Evolutionary conservation across 2,888 invertebrate genomes (phyloP).

Genomic region (Luperina testacea): DNA sequence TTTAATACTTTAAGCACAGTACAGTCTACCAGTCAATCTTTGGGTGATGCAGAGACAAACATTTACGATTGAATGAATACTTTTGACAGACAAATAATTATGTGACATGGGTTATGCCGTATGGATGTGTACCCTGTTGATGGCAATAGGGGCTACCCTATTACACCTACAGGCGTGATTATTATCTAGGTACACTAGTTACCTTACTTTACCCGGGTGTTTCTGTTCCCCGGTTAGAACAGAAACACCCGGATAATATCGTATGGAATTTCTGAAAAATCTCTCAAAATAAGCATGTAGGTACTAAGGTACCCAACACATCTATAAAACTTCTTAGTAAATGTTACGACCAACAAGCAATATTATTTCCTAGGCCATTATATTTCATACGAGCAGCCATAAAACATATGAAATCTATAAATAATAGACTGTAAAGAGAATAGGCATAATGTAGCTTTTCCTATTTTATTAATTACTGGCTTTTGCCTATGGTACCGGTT

Average conservation of each 20-base stretch:
- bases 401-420: conserved; percentile 43
- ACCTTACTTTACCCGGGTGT: too few species aligned
- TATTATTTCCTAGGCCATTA: conserved; percentile 46
- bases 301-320: not conserved
- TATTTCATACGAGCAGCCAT: conserved; percentile 43
- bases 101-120: too few species aligned
- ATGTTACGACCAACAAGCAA: conserved; percentile 32
- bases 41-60: too few species aligned
- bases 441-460: conserved; percentile 29
- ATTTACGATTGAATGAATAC: too few species aligned
- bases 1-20: too few species aligned
- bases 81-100: too few species aligned
- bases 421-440: conserved; percentile 27
- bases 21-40: too few species aligned
- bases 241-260: not conserved
- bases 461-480: conserved; percentile 38
- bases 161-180: too few species aligned
- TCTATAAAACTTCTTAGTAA: conserved; percentile 33
- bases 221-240: not conserved
- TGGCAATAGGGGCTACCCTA: not conserved
- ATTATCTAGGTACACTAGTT: not conserved
- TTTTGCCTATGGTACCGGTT: conserved; percentile 5
- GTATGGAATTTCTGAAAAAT: conserved; percentile 4
- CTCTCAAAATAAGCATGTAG: not conserved
- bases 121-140: not conserved